Percentiles rank a stretch among this genome's conserved stretches.
phyloP scores from a whole-genome alignment of 2,797 vertebrate species.

The Tympanoctomys barrerae region DNA sequence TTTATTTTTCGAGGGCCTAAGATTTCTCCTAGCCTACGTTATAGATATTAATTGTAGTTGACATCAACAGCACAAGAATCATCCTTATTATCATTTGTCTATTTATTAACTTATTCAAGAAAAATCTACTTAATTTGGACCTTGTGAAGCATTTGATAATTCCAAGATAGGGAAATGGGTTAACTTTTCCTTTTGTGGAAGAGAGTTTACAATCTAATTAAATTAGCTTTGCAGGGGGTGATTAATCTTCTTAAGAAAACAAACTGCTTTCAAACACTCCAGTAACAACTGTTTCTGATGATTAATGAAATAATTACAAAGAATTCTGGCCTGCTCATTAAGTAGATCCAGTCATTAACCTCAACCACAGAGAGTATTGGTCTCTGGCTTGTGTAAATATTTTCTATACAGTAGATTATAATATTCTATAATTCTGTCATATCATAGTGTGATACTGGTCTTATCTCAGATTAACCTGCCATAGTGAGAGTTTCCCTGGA shows the following conservation, averaged over 20 bases:
- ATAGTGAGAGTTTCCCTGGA: neutral
- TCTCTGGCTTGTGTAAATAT: slow-evolving; percentile 61
- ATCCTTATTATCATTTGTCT: slow-evolving; percentile 50
- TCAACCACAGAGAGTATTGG: slow-evolving; percentile 40
- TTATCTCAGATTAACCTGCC: slow-evolving; percentile 44
- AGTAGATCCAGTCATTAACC: slow-evolving; percentile 59
- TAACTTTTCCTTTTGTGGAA: slow-evolving; percentile 68
- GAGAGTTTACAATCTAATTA: slow-evolving; percentile 79
- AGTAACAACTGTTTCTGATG: slow-evolving; percentile 73
- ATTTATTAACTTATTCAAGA: slow-evolving; percentile 63
- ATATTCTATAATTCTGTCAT: slow-evolving; percentile 29
- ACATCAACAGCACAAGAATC: slow-evolving; percentile 50
- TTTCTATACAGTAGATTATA: slow-evolving; percentile 29
- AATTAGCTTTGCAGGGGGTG: slow-evolving; percentile 81
- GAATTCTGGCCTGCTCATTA: slow-evolving; percentile 67
- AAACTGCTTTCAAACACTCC: slow-evolving; percentile 81
- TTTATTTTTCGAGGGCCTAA: slow-evolving; percentile 29
- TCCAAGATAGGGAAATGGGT: slow-evolving; percentile 60
- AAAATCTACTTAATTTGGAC: slow-evolving; percentile 66
- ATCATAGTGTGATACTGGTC: neutral
- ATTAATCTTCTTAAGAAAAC: slow-evolving; percentile 83
- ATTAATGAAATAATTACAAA: slow-evolving; percentile 82
- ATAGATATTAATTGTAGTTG: slow-evolving; percentile 42
- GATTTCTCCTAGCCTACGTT: neutral
- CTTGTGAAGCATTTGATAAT: slow-evolving; percentile 65